A percentile compares a stretch with the other conserved stretches of the same genome.
Evolutionary conservation across 2,113 vertebrate genomes (phyloP).

Genomic region (Rhagologus leucostigma): DNA sequence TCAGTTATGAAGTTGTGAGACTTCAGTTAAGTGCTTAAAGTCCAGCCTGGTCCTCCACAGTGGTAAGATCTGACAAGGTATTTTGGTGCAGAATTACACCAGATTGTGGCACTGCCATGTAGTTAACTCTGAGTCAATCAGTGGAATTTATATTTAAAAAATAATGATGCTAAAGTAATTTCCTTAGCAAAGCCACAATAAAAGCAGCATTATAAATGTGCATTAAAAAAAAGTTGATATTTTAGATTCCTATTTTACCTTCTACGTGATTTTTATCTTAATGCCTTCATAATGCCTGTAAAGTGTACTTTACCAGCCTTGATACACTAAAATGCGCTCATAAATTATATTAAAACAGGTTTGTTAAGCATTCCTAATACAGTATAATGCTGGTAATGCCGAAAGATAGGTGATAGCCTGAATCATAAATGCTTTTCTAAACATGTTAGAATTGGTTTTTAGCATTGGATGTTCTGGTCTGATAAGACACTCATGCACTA

Average conservation of each 20-base stretch:
- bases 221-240: background rate
- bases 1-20: background rate
- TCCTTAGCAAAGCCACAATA: background rate
- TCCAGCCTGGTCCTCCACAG: background rate
- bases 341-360: background rate
- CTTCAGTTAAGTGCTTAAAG: background rate
- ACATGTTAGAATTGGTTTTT: background rate
- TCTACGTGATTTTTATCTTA: background rate
- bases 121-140: background rate
- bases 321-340: background rate
- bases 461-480: background rate
- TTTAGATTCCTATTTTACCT: background rate
- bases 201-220: background rate
- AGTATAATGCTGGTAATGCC: background rate
- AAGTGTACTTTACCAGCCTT: background rate
- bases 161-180: background rate
- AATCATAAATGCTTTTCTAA: conserved; percentile 1
- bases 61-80: background rate
- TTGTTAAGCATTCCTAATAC: background rate
- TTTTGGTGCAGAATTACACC: background rate
- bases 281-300: background rate
- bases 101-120: background rate
- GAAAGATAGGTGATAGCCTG: background rate
- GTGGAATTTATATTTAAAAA: background rate
- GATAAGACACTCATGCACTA: background rate